Conservation (phyloP, 2,113 vertebrate species). For the Pelobates fuscus region DNA sequence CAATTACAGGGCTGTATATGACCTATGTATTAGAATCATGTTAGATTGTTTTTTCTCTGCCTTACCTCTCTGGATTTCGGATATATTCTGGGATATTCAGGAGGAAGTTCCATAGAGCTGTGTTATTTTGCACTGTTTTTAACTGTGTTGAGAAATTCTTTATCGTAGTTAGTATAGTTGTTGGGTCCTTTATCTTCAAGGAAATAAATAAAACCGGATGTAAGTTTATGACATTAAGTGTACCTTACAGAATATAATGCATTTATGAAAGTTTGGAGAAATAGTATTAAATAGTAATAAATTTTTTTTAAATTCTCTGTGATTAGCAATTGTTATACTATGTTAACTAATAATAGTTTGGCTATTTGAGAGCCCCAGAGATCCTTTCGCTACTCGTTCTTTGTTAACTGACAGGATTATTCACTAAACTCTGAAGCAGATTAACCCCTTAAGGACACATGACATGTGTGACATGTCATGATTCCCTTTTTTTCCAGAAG, state of each 20-base stretch:
- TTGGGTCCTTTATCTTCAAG: not conserved
- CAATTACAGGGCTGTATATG: no score
- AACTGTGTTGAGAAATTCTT: not conserved
- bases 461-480: no score
- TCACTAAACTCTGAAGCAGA: no score
- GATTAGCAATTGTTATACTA: no score
- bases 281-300: not conserved
- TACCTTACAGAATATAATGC: not conserved
- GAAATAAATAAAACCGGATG: not conserved
- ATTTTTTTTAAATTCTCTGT: not conserved
- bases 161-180: not conserved
- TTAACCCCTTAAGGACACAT: no score
- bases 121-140: slow-evolving; percentile 65
- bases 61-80: slow-evolving; percentile 68
- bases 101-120: slow-evolving; percentile 69
- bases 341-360: no score
- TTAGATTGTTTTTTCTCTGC: not conserved
- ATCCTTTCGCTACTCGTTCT: no score
- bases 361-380: no score
- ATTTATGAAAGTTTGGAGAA: no score
- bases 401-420: no score
- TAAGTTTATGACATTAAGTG: no score
- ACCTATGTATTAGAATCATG: not conserved
- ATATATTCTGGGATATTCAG: slow-evolving; percentile 65
- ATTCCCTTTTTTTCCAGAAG: no score